Base-by-base conservation (phyloP, 2,113 vertebrate species). In the Toxotes jaculatrix region DNA sequence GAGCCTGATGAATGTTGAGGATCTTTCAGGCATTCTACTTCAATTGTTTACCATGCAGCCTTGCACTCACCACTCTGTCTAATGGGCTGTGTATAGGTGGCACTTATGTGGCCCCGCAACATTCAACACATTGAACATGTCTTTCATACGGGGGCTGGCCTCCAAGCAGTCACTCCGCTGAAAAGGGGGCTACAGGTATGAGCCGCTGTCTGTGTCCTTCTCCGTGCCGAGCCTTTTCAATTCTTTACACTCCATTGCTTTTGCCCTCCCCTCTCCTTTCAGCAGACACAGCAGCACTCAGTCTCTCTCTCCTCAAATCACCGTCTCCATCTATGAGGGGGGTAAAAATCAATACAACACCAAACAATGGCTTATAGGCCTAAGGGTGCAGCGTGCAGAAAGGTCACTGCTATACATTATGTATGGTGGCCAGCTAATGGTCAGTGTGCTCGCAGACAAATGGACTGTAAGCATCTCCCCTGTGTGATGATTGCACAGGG, bases 401-500 rank as follows among this genome's bases (percentile, higher is more conserved):
- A 94, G 92, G 93, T 94, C 92, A 93, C 84, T 53, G 85, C 90
- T 89, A 92, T 94, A 92, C 91, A 93, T 94, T 92, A 93, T 94
- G 93, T 91, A 93, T 94, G 91, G 87, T 89, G 88, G 83, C 87
- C 91, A 73, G 87, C 92, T 93, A 93, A 93, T 94, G 92, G 91
- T 93, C 88, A 93, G 86, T 85, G 83, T 84, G 90, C 84, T 90
- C 45, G 88, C 87, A 87, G 90, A 93, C 91, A 92, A 93, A 92
- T 92, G 90, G 92, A 92, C 82, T 90, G 79, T 92, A 86, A 91
- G 88, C 90, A 85, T 89, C 81, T 86, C 80, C 87, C 82, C 45
- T 49, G 86, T 85, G 87, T 80, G 80, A 82, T 84, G 72, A 90
- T 88, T 57, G 56, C 91, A 87, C 79, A 55, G 23, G 74, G 78